Base-by-base conservation (phyloP, 2,888 invertebrate genomes). In the Drosophila mimica region DNA sequence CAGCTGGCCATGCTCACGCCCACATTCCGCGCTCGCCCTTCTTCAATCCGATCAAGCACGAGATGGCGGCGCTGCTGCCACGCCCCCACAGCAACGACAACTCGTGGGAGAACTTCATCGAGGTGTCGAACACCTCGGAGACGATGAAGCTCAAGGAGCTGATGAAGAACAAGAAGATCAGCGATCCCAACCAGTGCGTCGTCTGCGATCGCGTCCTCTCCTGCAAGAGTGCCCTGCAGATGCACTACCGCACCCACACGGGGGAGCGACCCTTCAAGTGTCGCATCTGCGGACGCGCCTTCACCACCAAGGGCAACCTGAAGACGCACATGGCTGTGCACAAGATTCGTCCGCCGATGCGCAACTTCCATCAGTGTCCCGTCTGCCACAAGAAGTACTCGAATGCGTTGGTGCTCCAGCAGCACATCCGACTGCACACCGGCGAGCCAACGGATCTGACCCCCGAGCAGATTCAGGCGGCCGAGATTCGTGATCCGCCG, bases 291-390 rank as follows among this genome's bases (percentile, higher is more conserved):
- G 98, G 98, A 53, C 95, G 99, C 52, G 98, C 99, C 65, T 99
- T 99, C 94, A 99, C 99, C 65, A 99, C 99, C 61, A 99, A 99
- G 94, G 99, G 99, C 72, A 99, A 99, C 94, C 95, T 99, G 80
- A 99, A 99, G 94, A 99, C 99, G 5, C 99, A 99, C 94, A 99
- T 99, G 99, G 99, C 99, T 56, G 99, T 99, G 36, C 99, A 99
- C 94, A 95, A 99, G 82, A 97, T 98, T 79, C 99, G 98, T 91
- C 98, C 98, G 62, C 98, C 98, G 33, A 95, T 98, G 94, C 95
- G 98, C 80, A 96, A 97, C 87, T 95, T 98, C 88, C 99, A 99
- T 93, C 99, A 99, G 94, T 99, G 99, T 93, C 98, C 98, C 33
- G 98, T 98, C 48, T 99, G 99, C 93, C 99, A 99, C 94, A 99